A percentile compares a stretch with the other conserved stretches of the same genome.
phyloP scores from a whole-genome alignment of 2,888 invertebrate genomes.

The Drosophila anomelani region DNA sequence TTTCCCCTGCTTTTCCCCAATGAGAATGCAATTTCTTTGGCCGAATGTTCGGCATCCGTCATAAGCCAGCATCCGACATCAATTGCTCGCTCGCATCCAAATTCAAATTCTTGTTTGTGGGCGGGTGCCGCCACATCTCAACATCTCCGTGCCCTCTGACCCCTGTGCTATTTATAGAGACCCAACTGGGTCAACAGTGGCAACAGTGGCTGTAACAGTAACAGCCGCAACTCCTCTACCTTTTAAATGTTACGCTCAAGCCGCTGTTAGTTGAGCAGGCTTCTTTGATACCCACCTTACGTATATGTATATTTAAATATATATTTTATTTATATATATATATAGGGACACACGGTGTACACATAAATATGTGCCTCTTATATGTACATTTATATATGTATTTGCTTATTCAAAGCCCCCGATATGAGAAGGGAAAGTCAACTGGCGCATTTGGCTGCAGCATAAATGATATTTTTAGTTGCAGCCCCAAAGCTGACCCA shows the following conservation, averaged over 20 bases:
- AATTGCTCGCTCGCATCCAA: conserved; percentile 30
- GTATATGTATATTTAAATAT: conserved; percentile 30
- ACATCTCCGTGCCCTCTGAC: conserved; percentile 12
- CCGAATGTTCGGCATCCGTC: conserved; percentile 34
- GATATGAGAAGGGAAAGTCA: conserved; percentile 61
- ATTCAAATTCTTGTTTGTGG: conserved; percentile 28
- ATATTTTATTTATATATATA: conserved; percentile 17
- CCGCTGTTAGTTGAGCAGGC: conserved; percentile 34
- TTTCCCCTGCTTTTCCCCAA: not conserved
- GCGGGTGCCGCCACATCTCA: not conserved
- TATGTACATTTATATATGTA: not conserved
- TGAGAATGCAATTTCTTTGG: conserved; percentile 36
- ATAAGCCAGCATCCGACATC: conserved; percentile 40
- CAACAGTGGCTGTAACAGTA: conserved; percentile 51
- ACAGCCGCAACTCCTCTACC: conserved; percentile 42
- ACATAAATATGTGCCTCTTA: conserved; percentile 25
- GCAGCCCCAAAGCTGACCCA: conserved; percentile 73
- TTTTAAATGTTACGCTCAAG: conserved; percentile 38
- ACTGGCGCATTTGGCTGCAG: conserved; percentile 54
- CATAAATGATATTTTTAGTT: conserved; percentile 80
- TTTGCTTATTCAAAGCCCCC: conserved; percentile 34
- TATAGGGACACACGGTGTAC: conserved; percentile 1
- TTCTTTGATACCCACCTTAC: conserved; percentile 12
- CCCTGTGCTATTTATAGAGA: conserved; percentile 64
- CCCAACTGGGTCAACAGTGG: conserved; percentile 70